Base-by-base conservation (phyloP, 2,888 invertebrate species). In the Cetonia aurata region DNA sequence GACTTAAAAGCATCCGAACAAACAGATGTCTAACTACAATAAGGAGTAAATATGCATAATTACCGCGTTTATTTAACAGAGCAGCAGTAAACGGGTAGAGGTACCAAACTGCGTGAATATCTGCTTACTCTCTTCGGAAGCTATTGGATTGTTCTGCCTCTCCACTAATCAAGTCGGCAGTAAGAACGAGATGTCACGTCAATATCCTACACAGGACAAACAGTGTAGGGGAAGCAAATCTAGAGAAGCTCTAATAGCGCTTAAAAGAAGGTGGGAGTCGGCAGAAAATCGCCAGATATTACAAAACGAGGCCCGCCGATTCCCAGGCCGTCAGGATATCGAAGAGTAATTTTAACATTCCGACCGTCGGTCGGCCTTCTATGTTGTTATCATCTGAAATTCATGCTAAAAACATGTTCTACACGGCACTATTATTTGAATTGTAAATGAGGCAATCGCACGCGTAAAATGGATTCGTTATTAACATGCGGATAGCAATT, bases 291-390 rank as follows among this genome's bases (percentile, higher is more conserved):
- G 53, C 68, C 59, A 73, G 77, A 77, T 76, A 76, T 77, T 78
- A 77, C 78, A 77, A 77, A 79, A 79, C 76, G 75, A 77, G 78
- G 78, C 79, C 80, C 79, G 80, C 79, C 76, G 75, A 76, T 72
- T 73, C 75, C 52, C 75, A 76, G 78, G 79, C 67, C 15, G 37
- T 37, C 70, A 77, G 68, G 53, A 71, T 15, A 15, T 0, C n/a
- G 37, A 60, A 65, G 71, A 77, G 71, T 72, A 75, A 25, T 66
- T 72, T 60, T 67, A 19, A 48, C 6, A 48, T 17, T 48, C 17
- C 48, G 8, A 15, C 6, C 48, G 13, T 17, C 44, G 44, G 13
- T 17, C 44, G 44, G 25, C 25, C 25, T 25, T 25, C n/a, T n/a
- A n/a, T n/a, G n/a, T 25, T 25, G 25, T 25, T 3, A 25, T n/a